A percentile compares a stretch with the other conserved stretches of the same genome.
Evolutionary conservation across 1,140 invertebrate species (phyloP).

Genomic region (Drosophila albomicans): DNA sequence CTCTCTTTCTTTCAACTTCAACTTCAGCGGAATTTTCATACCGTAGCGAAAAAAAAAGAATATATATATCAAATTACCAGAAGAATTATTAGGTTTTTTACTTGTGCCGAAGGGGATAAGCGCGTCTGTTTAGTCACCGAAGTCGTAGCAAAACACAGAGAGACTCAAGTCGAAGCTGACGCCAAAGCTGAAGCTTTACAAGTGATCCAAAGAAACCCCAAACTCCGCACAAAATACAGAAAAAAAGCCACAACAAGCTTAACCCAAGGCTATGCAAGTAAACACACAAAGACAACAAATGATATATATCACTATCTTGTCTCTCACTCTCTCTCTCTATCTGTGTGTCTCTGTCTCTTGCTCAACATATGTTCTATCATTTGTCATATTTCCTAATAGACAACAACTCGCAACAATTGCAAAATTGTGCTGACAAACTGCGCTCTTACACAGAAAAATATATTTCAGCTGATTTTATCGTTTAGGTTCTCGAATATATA

Average conservation of each 20-base stretch:
- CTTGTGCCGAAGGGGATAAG: conserved; percentile 11
- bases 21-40: neutral
- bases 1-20: neutral
- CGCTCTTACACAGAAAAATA: neutral
- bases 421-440: neutral
- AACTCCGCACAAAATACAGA: neutral
- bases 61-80: conserved; percentile 56
- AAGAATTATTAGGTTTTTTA: conserved; percentile 43
- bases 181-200: conserved; percentile 35
- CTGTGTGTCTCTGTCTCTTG: no score
- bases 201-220: conserved; percentile 13
- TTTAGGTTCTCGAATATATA: neutral
- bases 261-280: neutral
- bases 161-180: conserved; percentile 6
- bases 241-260: neutral
- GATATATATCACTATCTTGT: neutral
- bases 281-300: neutral
- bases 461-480: neutral
- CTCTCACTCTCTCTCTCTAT: no score
- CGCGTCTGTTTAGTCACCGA: conserved; percentile 37
- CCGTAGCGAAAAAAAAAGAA: conserved; percentile 20
- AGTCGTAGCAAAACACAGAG: conserved; percentile 34
- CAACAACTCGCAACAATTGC: neutral
- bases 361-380: conserved; percentile 3
- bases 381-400: conserved; percentile 6